Evolutionary conservation across 2,888 invertebrate genomes (phyloP), one percentile per base, ranked within the genome.

Genomic region (Netelia fuscicornis): DNA sequence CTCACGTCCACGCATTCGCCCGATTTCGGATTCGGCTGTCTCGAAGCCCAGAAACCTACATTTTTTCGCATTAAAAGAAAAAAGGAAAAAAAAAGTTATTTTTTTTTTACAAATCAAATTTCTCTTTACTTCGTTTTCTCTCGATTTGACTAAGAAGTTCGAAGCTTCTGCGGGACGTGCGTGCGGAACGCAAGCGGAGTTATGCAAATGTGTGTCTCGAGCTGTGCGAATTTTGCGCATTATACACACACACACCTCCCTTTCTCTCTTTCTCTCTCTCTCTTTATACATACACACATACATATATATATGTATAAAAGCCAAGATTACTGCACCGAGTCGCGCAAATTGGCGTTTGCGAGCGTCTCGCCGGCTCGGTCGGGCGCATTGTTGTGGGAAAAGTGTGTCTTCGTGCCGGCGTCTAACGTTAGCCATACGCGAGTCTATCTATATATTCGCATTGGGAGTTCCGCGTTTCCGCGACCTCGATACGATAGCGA

Each of bases 1-100:
- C 95, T 95, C 1, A 97, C 97, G 88, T 98, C 97, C 9, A 98
- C 98, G 94, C 99, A 99, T 95, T 98, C 98, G 70, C 99, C 99
- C 37, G 96, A 96, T 89, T 95, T 95, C 17, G 98, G 97, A 93
- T 98, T 96, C 2, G 99, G 99, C 94, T 99, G 98, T 90, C 96
- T 96, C 87, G 97, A 94, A 74, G 97, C 97, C 99, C 99, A 99
- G 94, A 98, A 98, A 87, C 97, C 97, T 96, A 89, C 76, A 91
- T 89, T 87, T 80, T 48, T 58, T 58, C 20, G 10, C 17, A 78
- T 74, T 23, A 13, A 76, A 20, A 80, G 44, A 11, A 68, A 68
- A 54, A 76, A 42, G 58, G 25, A 17, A 58, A 48, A 20, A 0
- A 56, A 64, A 42, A 44, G 76, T 85, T 79, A 74, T 68, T n/a